Percentiles rank a stretch among this genome's conserved stretches.
Conservation (phyloP, 2,888 invertebrate species). For the Adelphocoris suturalis region DNA sequence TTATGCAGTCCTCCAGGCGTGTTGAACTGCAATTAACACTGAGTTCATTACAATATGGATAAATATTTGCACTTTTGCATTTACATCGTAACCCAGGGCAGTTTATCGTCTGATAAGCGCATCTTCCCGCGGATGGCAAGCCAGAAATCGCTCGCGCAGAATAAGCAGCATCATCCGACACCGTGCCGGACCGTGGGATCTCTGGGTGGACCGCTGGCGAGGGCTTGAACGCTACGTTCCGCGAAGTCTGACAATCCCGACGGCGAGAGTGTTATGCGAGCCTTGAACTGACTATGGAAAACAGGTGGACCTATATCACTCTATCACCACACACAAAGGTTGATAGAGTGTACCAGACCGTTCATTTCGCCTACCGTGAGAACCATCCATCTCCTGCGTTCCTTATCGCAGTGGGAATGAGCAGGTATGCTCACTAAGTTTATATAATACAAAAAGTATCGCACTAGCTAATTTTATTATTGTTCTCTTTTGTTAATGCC, state of each 20-base stretch:
- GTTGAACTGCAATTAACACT: too few relatives aligned
- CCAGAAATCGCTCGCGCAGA: neutral
- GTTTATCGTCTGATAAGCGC: neutral
- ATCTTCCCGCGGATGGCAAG: neutral
- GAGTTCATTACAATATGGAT: too few relatives aligned
- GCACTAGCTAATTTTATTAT: too few relatives aligned
- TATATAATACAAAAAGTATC: too few relatives aligned
- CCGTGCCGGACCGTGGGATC: neutral
- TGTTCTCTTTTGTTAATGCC: too few relatives aligned
- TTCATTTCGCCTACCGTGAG: neutral
- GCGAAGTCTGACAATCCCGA: neutral
- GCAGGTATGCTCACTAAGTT: too few relatives aligned
- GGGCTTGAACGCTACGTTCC: neutral
- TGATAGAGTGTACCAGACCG: neutral
- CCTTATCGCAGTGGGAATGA: too few relatives aligned
- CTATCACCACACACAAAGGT: neutral
- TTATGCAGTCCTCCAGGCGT: too few relatives aligned
- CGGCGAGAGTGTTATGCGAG: conserved; percentile 1
- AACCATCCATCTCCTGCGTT: neutral
- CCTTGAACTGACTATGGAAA: conserved; percentile 19
- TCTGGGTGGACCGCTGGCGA: neutral
- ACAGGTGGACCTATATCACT: neutral
- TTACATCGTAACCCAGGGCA: neutral
- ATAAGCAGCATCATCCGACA: conserved; percentile 16
- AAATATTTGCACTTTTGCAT: too few relatives aligned